Conservation (phyloP, 2,888 invertebrate genomes). For the Pristionchus mayeri region DNA sequence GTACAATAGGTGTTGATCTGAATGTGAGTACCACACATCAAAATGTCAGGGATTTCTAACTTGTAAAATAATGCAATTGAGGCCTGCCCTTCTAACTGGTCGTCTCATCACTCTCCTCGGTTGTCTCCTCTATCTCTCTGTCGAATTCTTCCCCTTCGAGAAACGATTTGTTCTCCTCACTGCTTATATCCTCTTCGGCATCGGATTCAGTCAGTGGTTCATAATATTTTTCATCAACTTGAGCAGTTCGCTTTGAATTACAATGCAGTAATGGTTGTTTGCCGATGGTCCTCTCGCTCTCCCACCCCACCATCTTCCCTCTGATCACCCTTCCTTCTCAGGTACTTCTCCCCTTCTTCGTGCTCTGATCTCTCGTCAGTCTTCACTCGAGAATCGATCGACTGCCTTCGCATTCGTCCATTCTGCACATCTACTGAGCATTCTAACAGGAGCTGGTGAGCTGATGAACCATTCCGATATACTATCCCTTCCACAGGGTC, state of each 20-base stretch:
- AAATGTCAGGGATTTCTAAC: too few relatives aligned
- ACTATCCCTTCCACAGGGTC: not conserved
- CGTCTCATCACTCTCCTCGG: constrained; percentile 44
- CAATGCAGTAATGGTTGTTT: too few relatives aligned
- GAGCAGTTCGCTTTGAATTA: too few relatives aligned
- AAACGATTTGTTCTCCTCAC: constrained; percentile 15
- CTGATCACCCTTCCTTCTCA: not conserved
- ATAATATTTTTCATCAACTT: too few relatives aligned
- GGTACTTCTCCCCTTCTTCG: constrained; percentile 46
- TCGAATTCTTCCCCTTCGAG: constrained; percentile 27
- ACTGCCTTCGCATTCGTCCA: constrained; percentile 40
- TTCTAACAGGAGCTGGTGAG: constrained; percentile 4
- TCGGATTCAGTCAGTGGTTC: constrained; percentile 32
- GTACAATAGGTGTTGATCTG: too few relatives aligned
- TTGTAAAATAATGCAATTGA: not conserved
- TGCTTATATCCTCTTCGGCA: constrained; percentile 31
- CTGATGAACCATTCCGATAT: not conserved
- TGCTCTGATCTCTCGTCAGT: constrained; percentile 13
- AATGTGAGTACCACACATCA: too few relatives aligned
- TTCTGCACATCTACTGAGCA: constrained; percentile 14
- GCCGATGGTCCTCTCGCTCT: too few relatives aligned
- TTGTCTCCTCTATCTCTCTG: constrained; percentile 42
- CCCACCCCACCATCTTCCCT: too few relatives aligned
- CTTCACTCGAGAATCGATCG: constrained; percentile 10
- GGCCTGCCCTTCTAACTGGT: constrained; percentile 23